phyloP scores from a whole-genome alignment of 2,797 vertebrate genomes.

The Pipistrellus pygmaeus region DNA sequence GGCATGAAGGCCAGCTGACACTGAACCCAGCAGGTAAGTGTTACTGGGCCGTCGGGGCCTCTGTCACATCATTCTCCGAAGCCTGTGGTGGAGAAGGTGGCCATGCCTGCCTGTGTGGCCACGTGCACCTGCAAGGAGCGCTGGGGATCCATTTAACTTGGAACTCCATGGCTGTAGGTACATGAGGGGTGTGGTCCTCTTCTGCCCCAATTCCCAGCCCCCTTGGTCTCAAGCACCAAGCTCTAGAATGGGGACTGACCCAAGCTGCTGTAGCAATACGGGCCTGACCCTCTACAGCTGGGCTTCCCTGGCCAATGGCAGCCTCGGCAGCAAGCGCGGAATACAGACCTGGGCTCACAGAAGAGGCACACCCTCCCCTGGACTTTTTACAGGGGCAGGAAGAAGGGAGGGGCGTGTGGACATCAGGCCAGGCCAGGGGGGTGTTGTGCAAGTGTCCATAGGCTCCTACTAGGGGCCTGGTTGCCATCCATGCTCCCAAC shows the following conservation, averaged over 20 bases:
- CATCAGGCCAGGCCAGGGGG: background rate
- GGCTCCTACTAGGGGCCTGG: background rate
- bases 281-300: background rate
- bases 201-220: background rate
- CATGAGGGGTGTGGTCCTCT: too few relatives aligned
- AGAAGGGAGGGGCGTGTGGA: background rate
- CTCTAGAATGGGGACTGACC: background rate
- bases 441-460: background rate
- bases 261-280: fast-evolving
- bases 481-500: background rate
- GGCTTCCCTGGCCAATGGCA: fast-evolving
- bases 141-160: too few relatives aligned
- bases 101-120: background rate
- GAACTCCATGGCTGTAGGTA: background rate
- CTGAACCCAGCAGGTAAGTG: background rate
- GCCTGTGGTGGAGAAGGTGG: background rate
- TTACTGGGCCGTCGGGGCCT: background rate
- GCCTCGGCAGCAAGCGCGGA: background rate
- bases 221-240: background rate
- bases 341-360: background rate
- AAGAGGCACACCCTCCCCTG: fast-evolving
- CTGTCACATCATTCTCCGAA: background rate
- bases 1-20: background rate
- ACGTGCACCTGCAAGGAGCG: fast-evolving
- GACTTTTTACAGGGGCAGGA: background rate